Evolutionary conservation across 2,113 vertebrate species (phyloP), one percentile per base, ranked within the genome.

Genomic region (Pelecanoides urinatrix): DNA sequence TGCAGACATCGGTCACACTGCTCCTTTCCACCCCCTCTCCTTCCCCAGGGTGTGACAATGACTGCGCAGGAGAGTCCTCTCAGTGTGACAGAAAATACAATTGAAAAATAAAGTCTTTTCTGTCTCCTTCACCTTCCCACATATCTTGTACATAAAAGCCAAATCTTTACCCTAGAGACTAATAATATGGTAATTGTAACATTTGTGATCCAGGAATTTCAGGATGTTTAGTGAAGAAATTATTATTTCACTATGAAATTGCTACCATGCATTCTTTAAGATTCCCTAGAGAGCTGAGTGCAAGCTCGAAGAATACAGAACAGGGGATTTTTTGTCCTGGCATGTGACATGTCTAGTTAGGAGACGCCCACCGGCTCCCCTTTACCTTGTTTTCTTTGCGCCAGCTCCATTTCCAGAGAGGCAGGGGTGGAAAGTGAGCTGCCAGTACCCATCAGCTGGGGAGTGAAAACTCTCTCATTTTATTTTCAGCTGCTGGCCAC

Each of bases 181-280:
- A 95, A 94, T 96, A 90, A 92, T 70, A 88, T 70, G 86, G 76
- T 94, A 95, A 95, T 67, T 76, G 84, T 78, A 95, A 88, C 86
- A 88, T 38, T 91, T 79, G 84, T 7, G 3, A 79, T 82, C 68
- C 17, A 13, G 68, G 56, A 85, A 92, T 94, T 96, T 92, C 87
- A 95, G 87, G 62, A 96, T 94, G 87, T 82, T 96, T 95, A 83
- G 73, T 85, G 90, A 93, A 94, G 90, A 96, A 97, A 78, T 94
- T 94, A 92, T 94, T 95, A 90, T 95, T 97, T 96, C 85, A 74
- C 86, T 82, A 42, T 79, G 66, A 97, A 97, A 97, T 97, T 94
- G 81, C 76, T 79, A 88, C 93, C 26, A 13, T 75, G 65, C 66
- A 52, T 70, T 96, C 71, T 72, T 86, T 70, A 80, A 77, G 50